Conservation (phyloP, 1,140 invertebrate genomes). For the Drosophila sechellia region DNA sequence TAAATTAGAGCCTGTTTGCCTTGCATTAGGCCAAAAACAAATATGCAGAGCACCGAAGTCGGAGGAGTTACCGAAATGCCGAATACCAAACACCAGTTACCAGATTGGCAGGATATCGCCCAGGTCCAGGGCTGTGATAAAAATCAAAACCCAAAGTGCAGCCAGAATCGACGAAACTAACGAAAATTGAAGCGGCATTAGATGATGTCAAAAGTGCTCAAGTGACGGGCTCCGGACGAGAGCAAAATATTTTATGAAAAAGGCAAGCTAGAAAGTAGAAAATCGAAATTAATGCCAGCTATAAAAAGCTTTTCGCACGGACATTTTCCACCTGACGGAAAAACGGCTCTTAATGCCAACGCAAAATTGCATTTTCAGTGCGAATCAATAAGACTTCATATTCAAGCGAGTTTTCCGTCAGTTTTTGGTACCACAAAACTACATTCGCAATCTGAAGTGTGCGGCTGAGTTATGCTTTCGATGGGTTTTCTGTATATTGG, state of each 20-base stretch:
- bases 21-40: slow-evolving; percentile 78
- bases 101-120: slow-evolving; percentile 3
- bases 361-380: slow-evolving; percentile 48
- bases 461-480: slow-evolving; percentile 29
- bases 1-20: slow-evolving; percentile 76
- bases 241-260: slow-evolving; percentile 35
- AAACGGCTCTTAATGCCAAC: slow-evolving; percentile 41
- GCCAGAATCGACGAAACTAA: slow-evolving; percentile 19
- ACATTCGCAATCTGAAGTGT: slow-evolving; percentile 19
- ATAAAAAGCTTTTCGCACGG: slow-evolving; percentile 52
- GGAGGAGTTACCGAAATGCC: slow-evolving; percentile 2
- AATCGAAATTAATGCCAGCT: slow-evolving; percentile 48
- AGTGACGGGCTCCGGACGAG: slow-evolving; percentile 7
- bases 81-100: not conserved
- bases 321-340: not conserved
- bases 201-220: slow-evolving; percentile 24
- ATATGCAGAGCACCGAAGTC: slow-evolving; percentile 38
- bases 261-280: slow-evolving; percentile 35
- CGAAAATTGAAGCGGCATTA: slow-evolving; percentile 26
- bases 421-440: slow-evolving; percentile 12
- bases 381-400: slow-evolving; percentile 47
- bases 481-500: slow-evolving; percentile 17
- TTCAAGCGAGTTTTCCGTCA: slow-evolving; percentile 24
- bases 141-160: slow-evolving; percentile 26
- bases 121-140: slow-evolving; percentile 9